A percentile compares a stretch with the other conserved stretches of the same genome.
Evolutionary conservation across 2,113 vertebrate genomes (phyloP).

Genomic region (Carassius carassius): DNA sequence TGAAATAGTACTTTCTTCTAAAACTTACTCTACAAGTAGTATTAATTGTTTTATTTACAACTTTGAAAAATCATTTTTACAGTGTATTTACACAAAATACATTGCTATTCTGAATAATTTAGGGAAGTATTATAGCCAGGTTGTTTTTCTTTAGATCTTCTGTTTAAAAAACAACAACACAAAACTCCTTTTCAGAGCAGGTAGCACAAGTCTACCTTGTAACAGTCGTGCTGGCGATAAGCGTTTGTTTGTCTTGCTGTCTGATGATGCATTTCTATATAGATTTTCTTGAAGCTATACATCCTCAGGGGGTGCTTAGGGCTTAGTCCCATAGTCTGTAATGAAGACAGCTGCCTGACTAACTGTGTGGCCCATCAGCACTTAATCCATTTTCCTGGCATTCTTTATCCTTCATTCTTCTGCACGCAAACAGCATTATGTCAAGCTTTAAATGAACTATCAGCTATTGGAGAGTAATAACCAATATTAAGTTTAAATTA

Average conservation of each 20-base stretch:
- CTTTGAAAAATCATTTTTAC: too few relatives aligned
- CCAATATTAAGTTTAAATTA: constrained; percentile 71
- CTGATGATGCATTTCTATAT: constrained; percentile 41
- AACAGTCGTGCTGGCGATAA: background rate
- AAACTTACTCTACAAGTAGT: too few relatives aligned
- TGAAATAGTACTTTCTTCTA: too few relatives aligned
- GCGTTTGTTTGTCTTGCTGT: constrained; percentile 33
- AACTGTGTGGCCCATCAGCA: constrained; percentile 37
- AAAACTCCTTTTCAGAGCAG: constrained; percentile 15
- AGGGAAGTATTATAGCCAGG: background rate
- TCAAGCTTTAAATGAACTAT: constrained; percentile 44
- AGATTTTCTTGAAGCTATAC: constrained; percentile 33
- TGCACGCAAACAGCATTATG: constrained; percentile 38
- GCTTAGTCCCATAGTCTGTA: constrained; percentile 38
- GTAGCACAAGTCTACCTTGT: background rate
- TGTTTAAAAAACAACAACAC: constrained; percentile 27
- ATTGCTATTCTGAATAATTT: background rate
- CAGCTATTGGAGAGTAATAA: constrained; percentile 60
- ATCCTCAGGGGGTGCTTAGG: constrained; percentile 43
- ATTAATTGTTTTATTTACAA: too few relatives aligned
- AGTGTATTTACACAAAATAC: constrained; percentile 6
- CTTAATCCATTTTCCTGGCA: constrained; percentile 23
- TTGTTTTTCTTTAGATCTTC: background rate
- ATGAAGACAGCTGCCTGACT: constrained; percentile 42
- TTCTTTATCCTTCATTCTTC: constrained; percentile 42